phyloP scores from a whole-genome alignment of 2,797 vertebrate species.

The Calcarius lapponicus region DNA sequence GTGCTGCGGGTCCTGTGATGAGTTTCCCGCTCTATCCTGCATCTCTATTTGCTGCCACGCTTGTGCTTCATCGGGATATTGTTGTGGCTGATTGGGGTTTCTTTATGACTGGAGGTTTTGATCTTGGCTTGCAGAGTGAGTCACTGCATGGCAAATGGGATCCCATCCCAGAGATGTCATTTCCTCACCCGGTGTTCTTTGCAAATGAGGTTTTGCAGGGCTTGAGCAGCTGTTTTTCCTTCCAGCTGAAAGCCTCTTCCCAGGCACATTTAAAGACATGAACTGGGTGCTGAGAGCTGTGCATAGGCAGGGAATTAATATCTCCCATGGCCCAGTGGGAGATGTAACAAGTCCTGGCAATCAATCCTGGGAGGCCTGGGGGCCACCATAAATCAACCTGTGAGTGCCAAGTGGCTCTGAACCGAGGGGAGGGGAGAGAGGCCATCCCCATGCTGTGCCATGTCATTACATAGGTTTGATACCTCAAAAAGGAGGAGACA shows the following conservation, averaged over 20 bases:
- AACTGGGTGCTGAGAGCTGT: neutral
- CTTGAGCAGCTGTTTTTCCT: neutral
- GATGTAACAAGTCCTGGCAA: neutral
- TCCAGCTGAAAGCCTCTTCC: neutral
- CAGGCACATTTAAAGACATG: neutral
- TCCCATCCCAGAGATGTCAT: neutral
- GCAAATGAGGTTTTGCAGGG: neutral
- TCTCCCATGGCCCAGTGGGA: neutral
- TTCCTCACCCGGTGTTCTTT: neutral
- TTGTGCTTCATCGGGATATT: neutral
- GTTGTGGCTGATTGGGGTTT: neutral
- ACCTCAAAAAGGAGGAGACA: neutral
- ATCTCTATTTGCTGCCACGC: neutral
- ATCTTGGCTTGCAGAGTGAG: neutral
- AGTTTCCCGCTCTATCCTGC: neutral
- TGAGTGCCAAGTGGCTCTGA: neutral
- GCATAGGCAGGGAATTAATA: neutral
- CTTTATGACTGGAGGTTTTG: neutral
- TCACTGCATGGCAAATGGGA: neutral
- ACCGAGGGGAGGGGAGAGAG: neutral
- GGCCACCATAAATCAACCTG: neutral
- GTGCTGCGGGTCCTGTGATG: neutral
- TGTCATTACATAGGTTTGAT: neutral
- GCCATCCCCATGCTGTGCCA: neutral
- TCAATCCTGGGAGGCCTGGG: neutral